phyloP scores from a whole-genome alignment of 2,113 vertebrate species.

The Bothrops jararaca region DNA sequence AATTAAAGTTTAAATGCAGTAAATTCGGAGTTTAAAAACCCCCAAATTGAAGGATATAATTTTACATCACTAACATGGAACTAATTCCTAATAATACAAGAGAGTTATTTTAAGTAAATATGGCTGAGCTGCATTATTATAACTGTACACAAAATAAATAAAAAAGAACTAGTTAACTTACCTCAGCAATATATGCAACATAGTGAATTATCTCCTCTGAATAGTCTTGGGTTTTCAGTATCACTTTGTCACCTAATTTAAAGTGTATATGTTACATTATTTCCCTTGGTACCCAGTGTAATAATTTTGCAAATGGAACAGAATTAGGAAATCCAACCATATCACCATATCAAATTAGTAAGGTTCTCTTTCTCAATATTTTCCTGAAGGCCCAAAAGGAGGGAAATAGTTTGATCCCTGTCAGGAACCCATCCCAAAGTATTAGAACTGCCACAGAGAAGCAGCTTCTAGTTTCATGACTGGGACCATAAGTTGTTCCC shows the following conservation, averaged over 20 bases:
- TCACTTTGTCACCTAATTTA: slow-evolving; percentile 81
- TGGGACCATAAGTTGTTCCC: too few relatives aligned
- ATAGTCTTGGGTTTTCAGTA: slow-evolving; percentile 77
- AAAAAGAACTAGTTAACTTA: slow-evolving; percentile 51
- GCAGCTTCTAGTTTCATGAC: too few relatives aligned
- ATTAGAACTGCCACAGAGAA: too few relatives aligned
- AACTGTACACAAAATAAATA: not conserved
- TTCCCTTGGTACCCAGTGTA: slow-evolving; percentile 15
- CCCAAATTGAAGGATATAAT: not conserved
- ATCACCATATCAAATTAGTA: not conserved
- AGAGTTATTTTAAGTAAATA: not conserved
- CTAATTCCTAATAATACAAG: not conserved
- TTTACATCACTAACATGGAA: not conserved
- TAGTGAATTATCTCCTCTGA: slow-evolving; percentile 74
- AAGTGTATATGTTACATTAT: not conserved
- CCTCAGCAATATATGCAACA: slow-evolving; percentile 77
- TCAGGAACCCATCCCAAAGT: too few relatives aligned
- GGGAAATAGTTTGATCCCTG: not conserved
- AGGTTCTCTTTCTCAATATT: not conserved
- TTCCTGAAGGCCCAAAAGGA: not conserved
- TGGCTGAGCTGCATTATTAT: not conserved
- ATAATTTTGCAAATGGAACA: not conserved
- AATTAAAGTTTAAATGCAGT: not conserved
- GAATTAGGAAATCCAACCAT: not conserved
- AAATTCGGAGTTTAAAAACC: not conserved